Conservation (phyloP, 2,888 invertebrate species). For the Chloroclystis v-ata region DNA sequence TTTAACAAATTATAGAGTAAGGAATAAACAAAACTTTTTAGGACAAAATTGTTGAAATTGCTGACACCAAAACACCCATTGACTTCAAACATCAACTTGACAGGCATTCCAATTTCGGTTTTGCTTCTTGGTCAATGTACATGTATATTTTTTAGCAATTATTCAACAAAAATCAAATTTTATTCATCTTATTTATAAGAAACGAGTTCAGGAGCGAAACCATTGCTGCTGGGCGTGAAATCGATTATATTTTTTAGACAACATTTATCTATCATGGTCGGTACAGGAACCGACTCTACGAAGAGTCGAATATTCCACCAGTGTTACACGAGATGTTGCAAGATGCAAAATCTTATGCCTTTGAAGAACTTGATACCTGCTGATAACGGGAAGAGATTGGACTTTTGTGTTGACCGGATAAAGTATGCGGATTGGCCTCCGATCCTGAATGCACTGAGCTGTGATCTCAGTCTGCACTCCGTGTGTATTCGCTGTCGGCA, state of each 20-base stretch:
- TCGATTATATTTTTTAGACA: conserved; percentile 45
- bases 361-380: conserved; percentile 59
- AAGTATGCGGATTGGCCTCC: conserved; percentile 87
- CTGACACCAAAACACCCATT: neutral
- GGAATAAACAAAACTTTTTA: too few relatives aligned
- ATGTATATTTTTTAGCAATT: conserved; percentile 50
- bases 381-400: conserved; percentile 75
- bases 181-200: conserved; percentile 38
- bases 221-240: conserved; percentile 34
- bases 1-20: too few relatives aligned
- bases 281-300: conserved; percentile 60
- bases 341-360: conserved; percentile 68
- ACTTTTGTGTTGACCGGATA: conserved; percentile 86
- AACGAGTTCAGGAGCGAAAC: conserved; percentile 33
- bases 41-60: too few relatives aligned
- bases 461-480: conserved; percentile 84
- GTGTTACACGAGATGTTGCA: conserved; percentile 73
- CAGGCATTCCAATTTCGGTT: conserved; percentile 27
- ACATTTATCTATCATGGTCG: conserved; percentile 57
- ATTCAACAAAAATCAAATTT: conserved; percentile 48
- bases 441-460: conserved; percentile 83
- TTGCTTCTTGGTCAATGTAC: conserved; percentile 32
- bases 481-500: conserved; percentile 82
- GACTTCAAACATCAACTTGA: conserved; percentile 6
- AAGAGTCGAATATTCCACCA: conserved; percentile 70